Evolutionary conservation across 2,113 vertebrate genomes (phyloP), one percentile per base, ranked within the genome.

Genomic region (Anoura caudifer): DNA sequence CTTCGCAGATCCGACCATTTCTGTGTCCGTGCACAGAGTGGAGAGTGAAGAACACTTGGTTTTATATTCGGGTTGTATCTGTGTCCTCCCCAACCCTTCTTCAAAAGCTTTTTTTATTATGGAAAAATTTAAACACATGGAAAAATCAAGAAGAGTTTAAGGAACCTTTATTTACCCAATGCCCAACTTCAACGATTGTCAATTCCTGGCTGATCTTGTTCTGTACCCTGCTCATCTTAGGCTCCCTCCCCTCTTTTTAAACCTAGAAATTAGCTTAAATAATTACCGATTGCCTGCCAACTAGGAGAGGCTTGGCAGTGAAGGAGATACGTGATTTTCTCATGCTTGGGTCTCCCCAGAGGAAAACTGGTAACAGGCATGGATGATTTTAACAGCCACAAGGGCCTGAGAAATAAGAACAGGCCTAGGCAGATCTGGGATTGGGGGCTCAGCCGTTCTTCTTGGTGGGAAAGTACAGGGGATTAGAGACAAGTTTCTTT

Each of bases 251-350:
- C 8, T 24, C 10, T 9, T 69, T 83, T 87, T 45, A 67, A 94
- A 47, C 50, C 33, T 90, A 61, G 80, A 92, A 91, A 81, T 88
- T 92, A 87, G 87, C 43, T 61, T 81, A 38, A 84, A 72, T 90
- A 75, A 54, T 95, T 91, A 45, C 63, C 33, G 16, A 83, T 94
- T 6, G 5, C 47, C 54, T 97, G 69, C 56, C 87, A 65, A 45
- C 26, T 52, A 50, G 67, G 61, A 88, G 52, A 97, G n/a, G 6
- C 67, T 85, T 83, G 81, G n/a, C 59, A 91, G 33, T 91, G 52
- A 95, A 85, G 92, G 80, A 90, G 47, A 50, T 67, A 88, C 65
- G 11, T 93, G 82, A 79, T 77, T 92, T 94, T 95, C 82, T 0
- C 2, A 56, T 85, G 59, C 54, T 90, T 92, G 88, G 22, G 77